Evolutionary conservation across 2,113 vertebrate species (phyloP).

Genomic region (Capreolus pygargus): DNA sequence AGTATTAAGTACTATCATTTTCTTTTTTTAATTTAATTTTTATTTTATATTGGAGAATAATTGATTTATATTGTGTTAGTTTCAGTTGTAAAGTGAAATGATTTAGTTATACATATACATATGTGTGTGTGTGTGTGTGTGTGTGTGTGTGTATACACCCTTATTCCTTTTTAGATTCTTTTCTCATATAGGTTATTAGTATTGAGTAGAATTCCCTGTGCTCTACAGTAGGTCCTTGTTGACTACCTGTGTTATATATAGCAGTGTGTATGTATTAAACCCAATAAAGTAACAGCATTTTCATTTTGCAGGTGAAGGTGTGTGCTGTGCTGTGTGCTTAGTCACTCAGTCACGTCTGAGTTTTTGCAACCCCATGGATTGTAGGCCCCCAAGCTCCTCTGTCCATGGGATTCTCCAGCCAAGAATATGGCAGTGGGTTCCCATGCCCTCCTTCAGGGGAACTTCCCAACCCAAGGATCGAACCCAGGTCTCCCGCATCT

Average conservation of each 20-base stretch:
- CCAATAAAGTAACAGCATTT: background rate
- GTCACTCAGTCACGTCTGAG: background rate
- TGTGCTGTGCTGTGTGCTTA: background rate
- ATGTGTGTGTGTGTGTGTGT: rapidly evolving
- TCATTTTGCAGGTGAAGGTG: background rate
- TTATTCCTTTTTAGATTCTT: background rate
- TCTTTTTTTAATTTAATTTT: background rate
- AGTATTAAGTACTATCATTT: background rate
- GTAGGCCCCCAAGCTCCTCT: background rate
- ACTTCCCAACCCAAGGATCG: background rate
- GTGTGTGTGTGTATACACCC: background rate
- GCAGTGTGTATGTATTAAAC: background rate
- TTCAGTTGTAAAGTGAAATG: background rate
- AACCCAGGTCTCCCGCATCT: background rate
- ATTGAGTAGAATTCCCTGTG: background rate
- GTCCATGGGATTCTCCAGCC: background rate
- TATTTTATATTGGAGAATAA: background rate
- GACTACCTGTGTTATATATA: background rate
- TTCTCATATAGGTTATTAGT: background rate
- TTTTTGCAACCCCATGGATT: background rate
- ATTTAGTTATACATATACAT: background rate
- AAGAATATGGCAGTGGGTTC: background rate
- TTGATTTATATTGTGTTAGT: background rate
- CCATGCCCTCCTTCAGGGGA: background rate
- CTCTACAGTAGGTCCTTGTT: background rate